Conservation (phyloP, 2,888 invertebrate species). For the Eupithecia subfuscata region DNA sequence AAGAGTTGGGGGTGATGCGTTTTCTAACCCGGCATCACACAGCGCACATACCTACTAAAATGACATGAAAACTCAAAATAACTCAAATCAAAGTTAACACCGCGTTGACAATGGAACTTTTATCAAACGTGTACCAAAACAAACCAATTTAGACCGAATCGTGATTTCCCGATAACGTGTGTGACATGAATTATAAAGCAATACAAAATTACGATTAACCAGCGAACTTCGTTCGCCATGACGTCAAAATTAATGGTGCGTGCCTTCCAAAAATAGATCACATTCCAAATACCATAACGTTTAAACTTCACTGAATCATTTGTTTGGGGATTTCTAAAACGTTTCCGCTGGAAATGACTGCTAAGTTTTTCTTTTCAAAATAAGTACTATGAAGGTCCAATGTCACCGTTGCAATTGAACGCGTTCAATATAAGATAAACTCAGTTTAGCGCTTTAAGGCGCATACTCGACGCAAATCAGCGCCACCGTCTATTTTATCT, state of each 20-base stretch:
- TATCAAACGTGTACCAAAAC: background rate
- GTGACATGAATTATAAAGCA: slow-evolving; percentile 16
- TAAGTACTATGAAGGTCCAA: background rate
- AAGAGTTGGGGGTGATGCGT: no score
- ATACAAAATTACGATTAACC: slow-evolving; percentile 23
- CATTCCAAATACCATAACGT: slow-evolving; percentile 32
- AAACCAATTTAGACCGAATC: slow-evolving; percentile 6
- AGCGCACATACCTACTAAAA: background rate
- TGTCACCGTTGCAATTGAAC: no score
- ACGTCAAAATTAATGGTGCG: slow-evolving; percentile 31
- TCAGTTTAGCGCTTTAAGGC: no score
- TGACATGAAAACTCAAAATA: background rate
- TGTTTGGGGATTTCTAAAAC: background rate
- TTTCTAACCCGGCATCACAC: no score
- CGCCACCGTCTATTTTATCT: no score
- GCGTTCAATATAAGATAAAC: no score
- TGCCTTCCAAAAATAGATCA: slow-evolving; percentile 31
- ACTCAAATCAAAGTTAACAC: background rate
- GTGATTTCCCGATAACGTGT: slow-evolving; percentile 17
- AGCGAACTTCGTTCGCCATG: slow-evolving; percentile 21
- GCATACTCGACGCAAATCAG: no score
- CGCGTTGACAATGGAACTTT: background rate
- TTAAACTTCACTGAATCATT: slow-evolving; percentile 21
- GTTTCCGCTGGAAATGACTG: background rate
- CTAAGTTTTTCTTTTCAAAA: background rate